A percentile compares a stretch with the other conserved stretches of the same genome.
phyloP scores from a whole-genome alignment of 1,140 invertebrate species.

The Dufourea novaeangliae region DNA sequence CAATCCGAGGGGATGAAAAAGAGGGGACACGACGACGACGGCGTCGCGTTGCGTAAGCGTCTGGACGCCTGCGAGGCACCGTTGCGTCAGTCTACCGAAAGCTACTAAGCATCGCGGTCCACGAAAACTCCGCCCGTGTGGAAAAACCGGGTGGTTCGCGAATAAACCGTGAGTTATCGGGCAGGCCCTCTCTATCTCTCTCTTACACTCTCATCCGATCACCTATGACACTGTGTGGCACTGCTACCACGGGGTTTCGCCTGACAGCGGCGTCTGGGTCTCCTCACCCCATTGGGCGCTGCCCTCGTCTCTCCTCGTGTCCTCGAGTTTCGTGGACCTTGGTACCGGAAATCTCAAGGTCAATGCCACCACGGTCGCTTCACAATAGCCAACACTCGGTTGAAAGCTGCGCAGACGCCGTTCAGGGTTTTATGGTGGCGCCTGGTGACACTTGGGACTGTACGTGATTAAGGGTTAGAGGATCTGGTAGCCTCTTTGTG shows the following conservation, averaged over 20 bases:
- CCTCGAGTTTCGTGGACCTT: conserved; percentile 4
- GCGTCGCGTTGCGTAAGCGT: conserved; percentile 75
- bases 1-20: conserved; percentile 41
- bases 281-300: neutral
- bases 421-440: conserved; percentile 25
- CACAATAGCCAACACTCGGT: neutral
- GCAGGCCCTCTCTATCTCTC: too few relatives aligned
- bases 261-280: neutral
- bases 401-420: neutral
- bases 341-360: conserved; percentile 32
- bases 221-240: too few relatives aligned
- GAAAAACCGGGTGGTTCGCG: neutral
- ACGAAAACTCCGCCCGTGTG: conserved; percentile 19
- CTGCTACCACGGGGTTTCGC: neutral
- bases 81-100: conserved; percentile 69
- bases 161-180: conserved; percentile 19
- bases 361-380: conserved; percentile 28
- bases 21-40: conserved; percentile 50
- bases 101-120: conserved; percentile 67
- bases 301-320: neutral
- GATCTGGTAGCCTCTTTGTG: too few relatives aligned
- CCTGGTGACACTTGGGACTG: neutral
- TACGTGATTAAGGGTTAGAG: neutral
- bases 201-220: too few relatives aligned
- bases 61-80: conserved; percentile 70